Evolutionary conservation across 1,140 invertebrate species (phyloP).

Genomic region (Zaprionus kolodkinae): DNA sequence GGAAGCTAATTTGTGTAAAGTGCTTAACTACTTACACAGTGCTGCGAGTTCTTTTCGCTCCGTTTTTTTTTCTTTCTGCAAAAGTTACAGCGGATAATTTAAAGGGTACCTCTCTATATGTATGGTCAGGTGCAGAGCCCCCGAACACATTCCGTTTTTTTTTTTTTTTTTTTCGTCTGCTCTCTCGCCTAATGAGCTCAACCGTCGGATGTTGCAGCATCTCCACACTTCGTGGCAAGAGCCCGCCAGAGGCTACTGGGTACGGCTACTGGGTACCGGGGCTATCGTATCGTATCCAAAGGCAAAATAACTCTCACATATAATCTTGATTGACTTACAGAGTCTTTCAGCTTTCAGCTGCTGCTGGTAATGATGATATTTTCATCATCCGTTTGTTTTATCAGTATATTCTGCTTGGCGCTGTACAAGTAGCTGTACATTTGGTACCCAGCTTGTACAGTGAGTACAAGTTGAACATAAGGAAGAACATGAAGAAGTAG

Average conservation of each 20-base stretch:
- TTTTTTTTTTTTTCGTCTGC: background rate
- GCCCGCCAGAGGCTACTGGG: background rate
- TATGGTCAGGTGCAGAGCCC: slow-evolving; percentile 25
- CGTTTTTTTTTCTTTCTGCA: background rate
- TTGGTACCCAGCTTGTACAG: slow-evolving; percentile 19
- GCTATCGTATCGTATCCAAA: background rate
- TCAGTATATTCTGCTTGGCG: slow-evolving; percentile 48
- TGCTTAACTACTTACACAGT: slow-evolving; percentile 8
- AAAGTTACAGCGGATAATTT: slow-evolving; percentile 35
- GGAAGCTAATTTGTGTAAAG: slow-evolving; percentile 31
- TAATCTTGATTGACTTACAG: slow-evolving; percentile 61
- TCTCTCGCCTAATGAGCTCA: slow-evolving; percentile 50
- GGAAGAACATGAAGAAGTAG: slow-evolving; percentile 5
- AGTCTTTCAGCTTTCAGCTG: slow-evolving; percentile 32
- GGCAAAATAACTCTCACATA: background rate
- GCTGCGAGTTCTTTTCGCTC: slow-evolving; percentile 4
- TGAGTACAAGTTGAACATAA: slow-evolving; percentile 13
- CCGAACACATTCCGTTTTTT: slow-evolving; percentile 23
- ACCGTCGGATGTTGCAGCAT: slow-evolving; percentile 48
- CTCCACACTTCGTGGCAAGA: slow-evolving; percentile 2
- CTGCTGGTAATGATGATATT: slow-evolving; percentile 55
- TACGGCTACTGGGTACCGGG: slow-evolving; percentile 32
- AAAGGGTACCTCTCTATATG: background rate
- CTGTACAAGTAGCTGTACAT: slow-evolving; percentile 70
- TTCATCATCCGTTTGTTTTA: slow-evolving; percentile 65